Conservation (phyloP, 2,113 vertebrate species). For the Tinamus guttatus region DNA sequence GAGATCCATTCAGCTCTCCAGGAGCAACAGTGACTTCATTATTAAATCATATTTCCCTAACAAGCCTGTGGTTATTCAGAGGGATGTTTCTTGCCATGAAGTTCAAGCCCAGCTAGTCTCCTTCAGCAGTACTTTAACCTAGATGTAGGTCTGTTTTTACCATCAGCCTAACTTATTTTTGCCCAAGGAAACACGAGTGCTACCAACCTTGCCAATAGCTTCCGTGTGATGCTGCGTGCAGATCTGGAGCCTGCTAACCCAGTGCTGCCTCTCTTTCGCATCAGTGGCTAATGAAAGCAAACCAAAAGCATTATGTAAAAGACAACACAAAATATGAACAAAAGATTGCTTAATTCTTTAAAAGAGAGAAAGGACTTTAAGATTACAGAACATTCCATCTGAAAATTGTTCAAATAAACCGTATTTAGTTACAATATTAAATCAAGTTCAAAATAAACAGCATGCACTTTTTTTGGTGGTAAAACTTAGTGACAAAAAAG, state of each 20-base stretch:
- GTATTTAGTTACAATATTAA: neutral
- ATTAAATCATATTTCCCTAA: neutral
- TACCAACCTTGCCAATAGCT: conserved; percentile 94
- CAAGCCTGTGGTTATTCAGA: neutral
- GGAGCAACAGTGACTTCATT: neutral
- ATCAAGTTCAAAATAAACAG: neutral
- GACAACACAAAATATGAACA: neutral
- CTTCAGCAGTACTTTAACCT: neutral
- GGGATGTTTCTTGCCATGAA: rapidly evolving
- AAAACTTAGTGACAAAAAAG: neutral
- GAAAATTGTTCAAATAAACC: neutral
- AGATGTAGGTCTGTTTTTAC: neutral
- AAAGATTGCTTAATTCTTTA: neutral
- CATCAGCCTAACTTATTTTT: neutral
- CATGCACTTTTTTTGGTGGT: neutral
- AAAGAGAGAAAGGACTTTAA: neutral
- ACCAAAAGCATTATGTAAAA: neutral
- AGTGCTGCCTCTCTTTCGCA: conserved; percentile 97
- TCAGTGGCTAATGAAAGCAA: conserved; percentile 85
- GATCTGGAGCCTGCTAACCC: conserved; percentile 98
- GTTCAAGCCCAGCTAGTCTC: neutral
- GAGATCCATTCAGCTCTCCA: neutral
- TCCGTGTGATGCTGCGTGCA: conserved; percentile 98
- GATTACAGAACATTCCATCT: neutral
- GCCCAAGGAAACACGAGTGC: neutral